These are phyloP conservation scores for Branchipolynoe longqiensis DNA, from an alignment of 2,888 invertebrate species.

Conservation along the genomic window DNA sequence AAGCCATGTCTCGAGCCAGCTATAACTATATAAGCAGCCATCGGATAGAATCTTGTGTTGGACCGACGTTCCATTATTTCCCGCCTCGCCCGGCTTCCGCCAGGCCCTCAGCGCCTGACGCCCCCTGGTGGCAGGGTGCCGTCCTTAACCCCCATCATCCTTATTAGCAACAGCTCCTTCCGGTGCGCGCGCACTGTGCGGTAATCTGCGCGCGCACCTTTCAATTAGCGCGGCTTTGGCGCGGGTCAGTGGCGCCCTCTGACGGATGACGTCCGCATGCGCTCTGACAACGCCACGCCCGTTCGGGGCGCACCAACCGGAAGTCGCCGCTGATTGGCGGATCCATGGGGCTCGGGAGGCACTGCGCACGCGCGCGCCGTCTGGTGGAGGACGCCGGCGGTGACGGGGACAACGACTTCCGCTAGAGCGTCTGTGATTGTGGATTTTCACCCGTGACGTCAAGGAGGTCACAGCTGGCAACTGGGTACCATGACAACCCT, in stretches of 20 bases:
- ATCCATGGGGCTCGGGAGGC: no score
- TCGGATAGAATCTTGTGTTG: no score
- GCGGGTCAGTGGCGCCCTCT: background rate
- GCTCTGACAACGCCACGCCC: background rate
- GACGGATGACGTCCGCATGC: conserved; percentile 44
- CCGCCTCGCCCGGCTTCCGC: no score
- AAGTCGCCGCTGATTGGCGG: conserved; percentile 38
- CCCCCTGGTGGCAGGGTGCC: no score
- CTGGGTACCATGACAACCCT: no score
- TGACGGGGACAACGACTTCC: background rate
- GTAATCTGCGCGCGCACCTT: conserved; percentile 24
- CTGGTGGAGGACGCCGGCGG: background rate
- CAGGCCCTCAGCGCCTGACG: no score
- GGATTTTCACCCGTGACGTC: conserved; percentile 1
- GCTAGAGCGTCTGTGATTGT: background rate
- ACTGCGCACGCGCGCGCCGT: conserved; percentile 22
- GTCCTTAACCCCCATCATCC: conserved; percentile 47
- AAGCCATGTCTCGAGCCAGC: no score
- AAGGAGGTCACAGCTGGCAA: no score
- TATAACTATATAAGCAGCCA: no score
- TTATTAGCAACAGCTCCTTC: conserved; percentile 32
- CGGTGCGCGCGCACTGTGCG: background rate
- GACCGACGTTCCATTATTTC: no score
- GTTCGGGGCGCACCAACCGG: background rate
- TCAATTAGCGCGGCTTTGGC: conserved; percentile 24